Evolutionary conservation across 2,888 invertebrate species (phyloP).

Genomic region (Habrosyne pyritoides): DNA sequence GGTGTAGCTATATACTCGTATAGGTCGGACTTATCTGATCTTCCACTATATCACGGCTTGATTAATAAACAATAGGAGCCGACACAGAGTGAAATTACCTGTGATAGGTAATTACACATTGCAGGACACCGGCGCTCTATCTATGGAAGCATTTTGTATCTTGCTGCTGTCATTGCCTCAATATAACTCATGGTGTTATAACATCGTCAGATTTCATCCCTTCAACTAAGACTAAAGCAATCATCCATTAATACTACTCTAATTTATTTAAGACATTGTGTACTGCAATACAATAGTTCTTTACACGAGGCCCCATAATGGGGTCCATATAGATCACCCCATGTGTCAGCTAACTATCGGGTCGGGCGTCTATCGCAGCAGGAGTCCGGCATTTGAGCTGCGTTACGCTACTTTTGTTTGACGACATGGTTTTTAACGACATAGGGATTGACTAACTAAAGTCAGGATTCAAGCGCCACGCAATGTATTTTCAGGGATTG

Average conservation of each 20-base stretch:
- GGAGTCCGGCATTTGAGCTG: slow-evolving; percentile 1
- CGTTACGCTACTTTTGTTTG: slow-evolving; percentile 1
- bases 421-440: neutral
- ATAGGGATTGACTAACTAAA: neutral
- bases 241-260: neutral
- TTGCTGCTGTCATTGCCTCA: too few relatives aligned
- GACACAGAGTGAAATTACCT: too few relatives aligned
- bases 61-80: too few relatives aligned
- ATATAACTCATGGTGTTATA: neutral
- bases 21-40: too few relatives aligned
- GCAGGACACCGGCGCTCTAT: too few relatives aligned
- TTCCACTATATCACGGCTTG: too few relatives aligned
- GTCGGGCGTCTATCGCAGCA: neutral
- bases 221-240: neutral
- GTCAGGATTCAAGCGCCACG: too few relatives aligned
- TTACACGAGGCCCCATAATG: neutral
- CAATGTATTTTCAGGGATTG: neutral
- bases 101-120: too few relatives aligned
- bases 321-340: slow-evolving; percentile 1
- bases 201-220: too few relatives aligned
- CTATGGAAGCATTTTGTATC: too few relatives aligned
- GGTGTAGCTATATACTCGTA: too few relatives aligned
- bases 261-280: neutral
- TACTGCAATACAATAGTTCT: neutral
- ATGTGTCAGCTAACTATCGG: slow-evolving; percentile 3